phyloP scores from a whole-genome alignment of 1,140 invertebrate species.

The Drosophila melanica region DNA sequence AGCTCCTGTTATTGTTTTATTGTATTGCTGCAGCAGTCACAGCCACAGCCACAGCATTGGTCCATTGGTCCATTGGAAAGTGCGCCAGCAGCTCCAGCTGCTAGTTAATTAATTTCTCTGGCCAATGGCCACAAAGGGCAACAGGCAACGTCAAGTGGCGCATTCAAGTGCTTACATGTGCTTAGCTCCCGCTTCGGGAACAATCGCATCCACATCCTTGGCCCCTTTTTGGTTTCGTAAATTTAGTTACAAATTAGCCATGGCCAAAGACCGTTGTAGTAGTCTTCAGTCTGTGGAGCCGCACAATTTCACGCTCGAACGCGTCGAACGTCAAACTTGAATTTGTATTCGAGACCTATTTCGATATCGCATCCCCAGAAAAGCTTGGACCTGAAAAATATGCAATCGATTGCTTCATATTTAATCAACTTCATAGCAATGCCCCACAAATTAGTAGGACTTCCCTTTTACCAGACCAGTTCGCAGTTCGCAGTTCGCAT shows the following conservation, averaged over 20 bases:
- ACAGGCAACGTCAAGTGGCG: slow-evolving; percentile 58
- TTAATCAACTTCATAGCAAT: slow-evolving; percentile 64
- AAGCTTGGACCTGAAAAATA: slow-evolving; percentile 13
- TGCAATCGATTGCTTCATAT: slow-evolving; percentile 63
- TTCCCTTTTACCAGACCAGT: slow-evolving; percentile 45
- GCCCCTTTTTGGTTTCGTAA: slow-evolving; percentile 51
- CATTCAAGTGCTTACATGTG: slow-evolving; percentile 72
- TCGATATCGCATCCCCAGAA: neutral
- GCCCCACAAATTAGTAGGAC: slow-evolving; percentile 67
- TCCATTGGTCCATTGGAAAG: slow-evolving; percentile 36
- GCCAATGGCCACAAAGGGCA: slow-evolving; percentile 71
- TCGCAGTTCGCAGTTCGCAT: slow-evolving; percentile 21
- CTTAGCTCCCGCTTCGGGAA: slow-evolving; percentile 41
- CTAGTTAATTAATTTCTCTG: slow-evolving; percentile 81
- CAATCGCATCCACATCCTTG: slow-evolving; percentile 23
- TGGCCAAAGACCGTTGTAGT: slow-evolving; percentile 18
- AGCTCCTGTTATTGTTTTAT: slow-evolving; percentile 74
- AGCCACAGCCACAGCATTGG: neutral
- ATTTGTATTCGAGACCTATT: slow-evolving; percentile 24
- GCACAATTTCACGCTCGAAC: slow-evolving; percentile 51
- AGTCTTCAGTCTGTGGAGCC: slow-evolving; percentile 5
- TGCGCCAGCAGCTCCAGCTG: slow-evolving; percentile 53
- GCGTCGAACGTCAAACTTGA: slow-evolving; percentile 27
- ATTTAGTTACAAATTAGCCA: slow-evolving; percentile 77
- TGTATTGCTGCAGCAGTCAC: slow-evolving; percentile 44